phyloP scores from a whole-genome alignment of 2,797 vertebrate species.

The Sebastes ruberrimus region DNA sequence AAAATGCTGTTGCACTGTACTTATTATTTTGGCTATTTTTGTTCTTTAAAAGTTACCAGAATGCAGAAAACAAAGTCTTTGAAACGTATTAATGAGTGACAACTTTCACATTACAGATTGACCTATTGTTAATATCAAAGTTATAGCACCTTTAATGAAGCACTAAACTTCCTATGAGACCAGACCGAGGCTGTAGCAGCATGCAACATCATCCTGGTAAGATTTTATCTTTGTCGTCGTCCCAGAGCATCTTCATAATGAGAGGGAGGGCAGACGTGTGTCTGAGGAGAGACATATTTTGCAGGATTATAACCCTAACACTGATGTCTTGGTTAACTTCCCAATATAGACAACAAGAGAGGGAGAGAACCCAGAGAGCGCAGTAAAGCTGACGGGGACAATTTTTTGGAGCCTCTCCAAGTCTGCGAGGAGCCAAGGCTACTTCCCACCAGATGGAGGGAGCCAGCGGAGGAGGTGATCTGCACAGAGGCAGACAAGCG shows the following conservation, averaged over 20 bases:
- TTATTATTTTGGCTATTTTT: no score
- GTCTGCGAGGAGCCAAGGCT: slow-evolving; percentile 20
- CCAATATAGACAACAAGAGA: slow-evolving; percentile 11
- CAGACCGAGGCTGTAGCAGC: neutral
- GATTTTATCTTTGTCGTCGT: neutral
- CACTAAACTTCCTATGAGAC: neutral
- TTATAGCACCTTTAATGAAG: neutral
- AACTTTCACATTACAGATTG: neutral
- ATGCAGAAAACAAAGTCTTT: no score
- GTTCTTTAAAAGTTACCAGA: no score
- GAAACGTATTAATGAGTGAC: neutral
- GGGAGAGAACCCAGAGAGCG: neutral
- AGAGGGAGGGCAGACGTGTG: neutral
- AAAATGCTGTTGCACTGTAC: no score
- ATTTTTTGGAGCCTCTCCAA: slow-evolving; percentile 40
- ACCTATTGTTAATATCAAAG: neutral
- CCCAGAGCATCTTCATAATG: neutral
- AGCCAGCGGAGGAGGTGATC: slow-evolving; percentile 51
- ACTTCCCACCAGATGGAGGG: slow-evolving; percentile 54
- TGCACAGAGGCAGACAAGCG: slow-evolving; percentile 62
- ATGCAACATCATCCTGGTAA: neutral
- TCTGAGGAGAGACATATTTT: slow-evolving; percentile 18
- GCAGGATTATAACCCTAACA: slow-evolving; percentile 14
- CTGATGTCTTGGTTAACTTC: slow-evolving; percentile 18
- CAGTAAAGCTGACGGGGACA: slow-evolving; percentile 18